phyloP scores from a whole-genome alignment of 2,113 vertebrate species.

The Ceyx margarethae region DNA sequence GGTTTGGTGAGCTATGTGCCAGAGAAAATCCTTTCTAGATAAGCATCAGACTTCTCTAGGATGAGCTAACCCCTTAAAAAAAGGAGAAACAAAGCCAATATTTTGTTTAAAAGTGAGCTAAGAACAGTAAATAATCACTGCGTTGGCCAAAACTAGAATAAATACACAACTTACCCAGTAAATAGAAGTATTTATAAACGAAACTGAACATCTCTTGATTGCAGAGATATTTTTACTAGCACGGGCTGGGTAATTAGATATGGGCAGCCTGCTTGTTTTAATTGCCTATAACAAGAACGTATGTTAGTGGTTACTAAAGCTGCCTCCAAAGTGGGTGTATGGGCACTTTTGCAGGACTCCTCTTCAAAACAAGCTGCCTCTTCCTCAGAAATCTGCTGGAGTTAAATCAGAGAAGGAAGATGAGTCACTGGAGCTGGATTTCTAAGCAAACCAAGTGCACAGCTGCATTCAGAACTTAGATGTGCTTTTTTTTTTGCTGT shows the following conservation, averaged over 20 bases:
- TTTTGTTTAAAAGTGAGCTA: slow-evolving; percentile 11
- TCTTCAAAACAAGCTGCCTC: neutral
- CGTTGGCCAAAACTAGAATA: slow-evolving; percentile 16
- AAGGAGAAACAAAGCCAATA: slow-evolving; percentile 12
- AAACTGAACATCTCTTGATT: neutral
- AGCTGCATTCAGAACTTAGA: neutral
- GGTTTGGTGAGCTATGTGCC: neutral
- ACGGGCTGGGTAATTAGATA: neutral
- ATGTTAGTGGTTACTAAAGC: neutral
- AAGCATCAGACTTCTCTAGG: neutral
- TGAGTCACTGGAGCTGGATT: neutral
- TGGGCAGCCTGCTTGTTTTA: slow-evolving; percentile 7
- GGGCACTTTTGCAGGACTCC: neutral
- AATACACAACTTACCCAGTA: slow-evolving; percentile 20
- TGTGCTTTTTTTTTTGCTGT: neutral
- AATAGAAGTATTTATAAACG: slow-evolving; percentile 20
- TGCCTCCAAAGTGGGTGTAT: neutral
- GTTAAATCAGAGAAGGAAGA: neutral
- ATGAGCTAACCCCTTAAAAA: neutral
- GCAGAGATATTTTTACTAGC: slow-evolving; percentile 2
- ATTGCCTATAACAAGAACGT: neutral
- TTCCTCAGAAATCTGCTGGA: neutral
- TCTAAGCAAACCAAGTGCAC: neutral
- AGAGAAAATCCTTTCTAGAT: neutral
- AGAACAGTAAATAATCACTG: slow-evolving; percentile 16